Evolutionary conservation across 2,113 vertebrate species (phyloP).

Genomic region (Albula glossodonta): DNA sequence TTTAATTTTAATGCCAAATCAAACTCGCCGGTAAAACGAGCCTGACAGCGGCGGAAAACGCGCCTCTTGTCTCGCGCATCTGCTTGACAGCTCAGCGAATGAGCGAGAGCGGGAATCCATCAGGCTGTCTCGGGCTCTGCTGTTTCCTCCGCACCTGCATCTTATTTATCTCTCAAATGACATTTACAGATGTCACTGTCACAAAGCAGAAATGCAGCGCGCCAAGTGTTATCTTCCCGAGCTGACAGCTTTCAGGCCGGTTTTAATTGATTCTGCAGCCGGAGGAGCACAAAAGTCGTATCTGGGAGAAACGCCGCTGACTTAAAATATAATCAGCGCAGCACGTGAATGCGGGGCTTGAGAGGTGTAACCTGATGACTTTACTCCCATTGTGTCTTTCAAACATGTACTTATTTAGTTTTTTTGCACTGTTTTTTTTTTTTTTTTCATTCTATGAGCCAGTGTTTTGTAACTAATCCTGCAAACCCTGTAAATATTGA

Average conservation of each 20-base stretch:
- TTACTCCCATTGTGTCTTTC: no score
- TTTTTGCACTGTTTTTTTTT: no score
- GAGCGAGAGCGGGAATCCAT: conserved; percentile 28
- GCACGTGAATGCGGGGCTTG: neutral
- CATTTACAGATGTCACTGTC: conserved; percentile 32
- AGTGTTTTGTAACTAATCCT: neutral
- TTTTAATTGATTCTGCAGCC: conserved; percentile 33
- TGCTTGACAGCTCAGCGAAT: conserved; percentile 18
- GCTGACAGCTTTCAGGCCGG: conserved; percentile 29
- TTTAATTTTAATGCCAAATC: conserved; percentile 11
- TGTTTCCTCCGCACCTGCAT: neutral
- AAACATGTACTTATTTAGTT: no score
- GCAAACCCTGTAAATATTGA: neutral
- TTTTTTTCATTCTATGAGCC: no score
- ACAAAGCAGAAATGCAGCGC: conserved; percentile 4
- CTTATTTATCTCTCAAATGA: conserved; percentile 30
- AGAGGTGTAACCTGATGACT: neutral
- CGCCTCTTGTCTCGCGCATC: neutral
- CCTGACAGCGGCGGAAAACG: conserved; percentile 9
- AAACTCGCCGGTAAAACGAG: neutral
- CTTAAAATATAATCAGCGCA: neutral
- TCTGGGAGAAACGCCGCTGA: neutral
- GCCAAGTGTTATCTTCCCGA: conserved; percentile 3
- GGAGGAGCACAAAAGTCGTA: neutral
- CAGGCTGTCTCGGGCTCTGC: conserved; percentile 9